Percentiles rank a stretch among this genome's conserved stretches.
These are phyloP conservation scores for Centropus bengalensis DNA, from an alignment of 2,113 vertebrate species.

Conservation along the genomic window DNA sequence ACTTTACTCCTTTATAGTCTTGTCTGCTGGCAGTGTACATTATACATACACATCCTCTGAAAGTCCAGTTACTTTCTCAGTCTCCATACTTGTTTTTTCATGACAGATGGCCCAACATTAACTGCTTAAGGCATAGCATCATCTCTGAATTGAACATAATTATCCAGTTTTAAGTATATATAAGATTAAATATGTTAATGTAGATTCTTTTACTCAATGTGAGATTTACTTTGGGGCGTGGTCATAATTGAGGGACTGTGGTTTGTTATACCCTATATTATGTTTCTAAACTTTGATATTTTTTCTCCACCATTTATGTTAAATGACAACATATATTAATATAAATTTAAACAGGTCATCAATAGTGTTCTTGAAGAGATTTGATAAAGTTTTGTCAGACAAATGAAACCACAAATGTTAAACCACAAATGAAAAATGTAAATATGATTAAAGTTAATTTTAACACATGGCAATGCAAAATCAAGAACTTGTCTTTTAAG, in stretches of 20 bases:
- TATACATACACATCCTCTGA: background rate
- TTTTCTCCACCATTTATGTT: background rate
- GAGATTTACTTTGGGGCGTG: background rate
- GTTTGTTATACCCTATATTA: background rate
- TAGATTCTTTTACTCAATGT: background rate
- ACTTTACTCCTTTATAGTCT: background rate
- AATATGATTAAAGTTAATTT: background rate
- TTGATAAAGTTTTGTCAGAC: background rate
- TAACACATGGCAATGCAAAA: background rate
- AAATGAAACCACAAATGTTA: background rate
- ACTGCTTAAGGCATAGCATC: background rate
- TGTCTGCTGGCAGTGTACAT: background rate
- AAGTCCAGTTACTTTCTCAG: background rate
- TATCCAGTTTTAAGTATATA: background rate
- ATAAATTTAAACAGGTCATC: background rate
- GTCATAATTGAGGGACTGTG: background rate
- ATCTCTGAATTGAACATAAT: background rate
- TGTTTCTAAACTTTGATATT: background rate
- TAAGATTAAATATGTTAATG: background rate
- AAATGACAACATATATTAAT: background rate
- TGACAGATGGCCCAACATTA: background rate
- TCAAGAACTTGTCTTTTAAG: background rate
- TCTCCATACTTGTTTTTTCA: background rate
- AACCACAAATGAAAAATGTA: background rate
- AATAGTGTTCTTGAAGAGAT: background rate